phyloP scores from a whole-genome alignment of 2,113 vertebrate species.

The Silurus glanis region DNA sequence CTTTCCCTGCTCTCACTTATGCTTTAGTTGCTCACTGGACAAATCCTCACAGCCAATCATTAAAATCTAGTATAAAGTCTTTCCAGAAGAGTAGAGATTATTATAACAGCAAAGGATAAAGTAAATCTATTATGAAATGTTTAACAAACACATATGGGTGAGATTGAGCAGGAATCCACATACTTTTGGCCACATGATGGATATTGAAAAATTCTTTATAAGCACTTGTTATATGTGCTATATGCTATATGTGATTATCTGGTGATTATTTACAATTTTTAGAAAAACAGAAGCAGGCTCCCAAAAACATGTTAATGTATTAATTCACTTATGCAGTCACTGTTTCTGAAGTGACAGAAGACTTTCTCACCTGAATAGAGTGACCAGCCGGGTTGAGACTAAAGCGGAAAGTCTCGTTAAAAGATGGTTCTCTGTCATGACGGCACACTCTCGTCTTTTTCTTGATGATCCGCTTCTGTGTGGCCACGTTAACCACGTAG shows the following conservation, averaged over 20 bases:
- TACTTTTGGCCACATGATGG: background rate
- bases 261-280: too few species aligned
- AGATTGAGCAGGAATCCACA: background rate
- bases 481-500: slow-evolving; percentile 94
- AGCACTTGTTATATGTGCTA: background rate
- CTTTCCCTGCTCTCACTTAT: background rate
- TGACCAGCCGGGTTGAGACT: slow-evolving; percentile 93
- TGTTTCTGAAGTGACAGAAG: background rate
- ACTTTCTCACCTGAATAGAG: slow-evolving; percentile 87
- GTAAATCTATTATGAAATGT: background rate
- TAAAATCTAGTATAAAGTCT: background rate
- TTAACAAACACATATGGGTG: background rate
- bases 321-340: background rate
- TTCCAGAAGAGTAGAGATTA: background rate
- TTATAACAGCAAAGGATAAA: background rate
- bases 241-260: too few species aligned
- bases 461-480: slow-evolving; percentile 96
- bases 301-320: background rate
- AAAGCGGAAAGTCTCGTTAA: slow-evolving; percentile 98
- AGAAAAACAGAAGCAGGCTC: background rate
- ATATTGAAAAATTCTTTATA: background rate
- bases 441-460: slow-evolving; percentile 98
- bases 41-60: background rate
- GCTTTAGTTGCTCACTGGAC: background rate
- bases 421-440: slow-evolving; percentile 95